phyloP scores from a whole-genome alignment of 2,797 vertebrate genomes.

The Sphenodon punctatus region DNA sequence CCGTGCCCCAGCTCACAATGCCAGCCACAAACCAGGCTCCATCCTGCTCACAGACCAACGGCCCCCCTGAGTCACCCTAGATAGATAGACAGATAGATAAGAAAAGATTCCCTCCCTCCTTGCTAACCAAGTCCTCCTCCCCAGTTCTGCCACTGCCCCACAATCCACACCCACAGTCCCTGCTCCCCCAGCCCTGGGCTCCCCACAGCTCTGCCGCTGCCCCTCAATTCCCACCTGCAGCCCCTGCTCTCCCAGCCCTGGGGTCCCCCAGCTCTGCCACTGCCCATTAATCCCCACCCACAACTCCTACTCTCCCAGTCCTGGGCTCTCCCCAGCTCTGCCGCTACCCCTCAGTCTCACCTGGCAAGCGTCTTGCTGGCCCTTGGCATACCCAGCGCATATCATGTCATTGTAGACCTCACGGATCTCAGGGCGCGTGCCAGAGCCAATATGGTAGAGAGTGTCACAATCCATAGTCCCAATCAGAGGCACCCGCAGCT shows the following conservation, averaged over 20 bases:
- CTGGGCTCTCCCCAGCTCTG: not conserved
- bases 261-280: not conserved
- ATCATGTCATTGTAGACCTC: conserved; percentile 83
- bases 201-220: not conserved
- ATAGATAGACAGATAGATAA: not conserved
- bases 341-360: conserved; percentile 52
- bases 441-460: conserved; percentile 69
- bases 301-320: not conserved
- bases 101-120: not conserved
- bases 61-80: conserved; percentile 83
- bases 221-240: not conserved
- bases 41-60: conserved; percentile 21
- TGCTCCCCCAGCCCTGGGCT: not conserved
- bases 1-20: conserved; percentile 81
- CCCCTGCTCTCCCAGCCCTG: not conserved
- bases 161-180: not conserved
- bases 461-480: conserved; percentile 72
- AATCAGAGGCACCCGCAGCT: conserved; percentile 81
- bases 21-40: conserved; percentile 71
- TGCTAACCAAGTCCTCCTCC: not conserved
- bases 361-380: conserved; percentile 84
- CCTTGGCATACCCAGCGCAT: conserved; percentile 80
- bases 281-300: not conserved
- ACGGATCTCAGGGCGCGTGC: not conserved
- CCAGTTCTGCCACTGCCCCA: too few relatives aligned